Base-by-base conservation (phyloP, 2,113 vertebrate species). In the Lepisosteus oculatus region DNA sequence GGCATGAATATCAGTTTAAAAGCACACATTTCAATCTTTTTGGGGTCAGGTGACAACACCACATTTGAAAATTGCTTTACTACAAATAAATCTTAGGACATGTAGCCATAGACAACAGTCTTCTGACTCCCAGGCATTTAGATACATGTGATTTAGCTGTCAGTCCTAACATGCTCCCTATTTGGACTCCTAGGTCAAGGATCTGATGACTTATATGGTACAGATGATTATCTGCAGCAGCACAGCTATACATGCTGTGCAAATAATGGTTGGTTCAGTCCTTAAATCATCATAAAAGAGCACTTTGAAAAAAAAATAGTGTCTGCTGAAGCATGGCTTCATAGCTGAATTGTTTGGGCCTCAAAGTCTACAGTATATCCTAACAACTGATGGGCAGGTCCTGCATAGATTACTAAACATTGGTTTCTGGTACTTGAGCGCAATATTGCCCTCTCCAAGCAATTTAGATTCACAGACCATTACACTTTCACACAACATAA, bases 401-500 rank as follows among this genome's bases (percentile, higher is more conserved):
- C 45, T 12, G 66, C 55, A 41, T 68, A 68, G 17, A 68, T 68
- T 54, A 54, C 66, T 68, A 55, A 55, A 68, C 66, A 67, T 68
- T 55, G 51, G 66, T 68, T 68, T 68, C 66, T 44, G 72, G 65
- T 47, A n/a, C 43, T 61, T 45, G 55, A 73, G 55, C 57, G 14
- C 17, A 45, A 51, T 55, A 62, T 72, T 4, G 3, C 59, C n/a
- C 12, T 63, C 66, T 45, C 44, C 44, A 62, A 43, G 65, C 72
- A 59, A 68, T 68, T 44, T 55, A 4, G 57, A 73, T 57, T 14
- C 57, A 73, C 4, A 41, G 66, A 63, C 72, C 72, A 73, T 73
- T 73, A 68, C n/a, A 29, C 57, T n/a, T 68, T 54, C 57, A 43
- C 65, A 68, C 72, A 68, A 51, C 59, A 63, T 68, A 68, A 73